These are phyloP conservation scores for Paracanthobrama guichenoti DNA, from an alignment of 2,113 vertebrate species.

Conservation along the genomic window DNA sequence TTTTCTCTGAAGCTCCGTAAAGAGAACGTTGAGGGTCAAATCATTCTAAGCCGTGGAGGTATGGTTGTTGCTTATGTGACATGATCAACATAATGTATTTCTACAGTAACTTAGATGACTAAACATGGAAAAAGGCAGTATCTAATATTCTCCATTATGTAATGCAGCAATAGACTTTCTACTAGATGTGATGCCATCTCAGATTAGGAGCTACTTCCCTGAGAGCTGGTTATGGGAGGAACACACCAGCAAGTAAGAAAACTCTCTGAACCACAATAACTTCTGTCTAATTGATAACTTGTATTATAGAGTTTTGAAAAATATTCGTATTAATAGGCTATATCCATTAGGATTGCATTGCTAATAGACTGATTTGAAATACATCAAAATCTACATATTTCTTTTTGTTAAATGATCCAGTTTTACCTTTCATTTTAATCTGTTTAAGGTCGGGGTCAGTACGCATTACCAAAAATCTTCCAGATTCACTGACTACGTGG, in stretches of 20 bases:
- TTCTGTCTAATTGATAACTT: background rate
- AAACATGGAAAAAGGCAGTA: background rate
- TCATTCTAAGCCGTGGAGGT: constrained; percentile 77
- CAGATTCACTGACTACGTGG: constrained; percentile 94
- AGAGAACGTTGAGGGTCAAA: background rate
- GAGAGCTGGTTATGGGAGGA: constrained; percentile 98
- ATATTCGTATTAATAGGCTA: background rate
- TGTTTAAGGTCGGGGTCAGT: constrained; percentile 65
- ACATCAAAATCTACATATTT: background rate
- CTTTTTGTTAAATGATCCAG: background rate
- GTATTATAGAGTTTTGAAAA: background rate
- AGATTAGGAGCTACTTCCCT: constrained; percentile 90
- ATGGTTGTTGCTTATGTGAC: constrained; percentile 59
- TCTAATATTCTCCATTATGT: background rate
- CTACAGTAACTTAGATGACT: background rate
- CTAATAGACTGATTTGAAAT: background rate
- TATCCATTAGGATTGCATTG: background rate
- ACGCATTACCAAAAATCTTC: constrained; percentile 70
- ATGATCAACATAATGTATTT: background rate
- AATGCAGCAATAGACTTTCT: constrained; percentile 72
- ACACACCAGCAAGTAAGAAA: constrained; percentile 69
- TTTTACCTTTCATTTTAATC: background rate
- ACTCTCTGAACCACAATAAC: background rate
- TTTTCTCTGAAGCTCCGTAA: constrained; percentile 51
- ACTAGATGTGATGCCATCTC: constrained; percentile 68